Evolutionary conservation across 2,113 vertebrate genomes (phyloP).

Genomic region (Calyptomena viridis): DNA sequence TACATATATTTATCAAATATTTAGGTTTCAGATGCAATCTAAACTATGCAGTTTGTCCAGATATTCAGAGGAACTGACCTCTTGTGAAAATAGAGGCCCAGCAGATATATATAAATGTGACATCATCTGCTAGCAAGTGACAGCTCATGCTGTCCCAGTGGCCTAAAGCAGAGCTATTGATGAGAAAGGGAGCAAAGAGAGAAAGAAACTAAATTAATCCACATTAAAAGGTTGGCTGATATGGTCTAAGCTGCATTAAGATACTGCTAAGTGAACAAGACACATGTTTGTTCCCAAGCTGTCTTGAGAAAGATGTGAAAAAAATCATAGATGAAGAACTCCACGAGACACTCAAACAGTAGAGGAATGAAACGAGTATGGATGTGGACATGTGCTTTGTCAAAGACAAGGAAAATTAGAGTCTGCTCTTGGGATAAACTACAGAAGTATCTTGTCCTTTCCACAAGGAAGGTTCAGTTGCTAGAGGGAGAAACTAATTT

Average conservation of each 20-base stretch:
- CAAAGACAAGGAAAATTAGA: background rate
- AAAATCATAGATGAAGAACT: background rate
- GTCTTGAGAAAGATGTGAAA: background rate
- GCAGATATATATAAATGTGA: background rate
- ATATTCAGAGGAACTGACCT: background rate
- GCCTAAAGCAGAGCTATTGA: background rate
- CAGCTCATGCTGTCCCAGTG: background rate
- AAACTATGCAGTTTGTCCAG: background rate
- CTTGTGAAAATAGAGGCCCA: background rate
- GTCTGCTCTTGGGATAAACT: background rate
- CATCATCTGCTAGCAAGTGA: background rate
- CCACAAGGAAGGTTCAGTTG: background rate
- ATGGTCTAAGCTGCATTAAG: background rate
- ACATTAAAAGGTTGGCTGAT: background rate
- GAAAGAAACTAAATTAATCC: background rate
- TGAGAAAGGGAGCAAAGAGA: background rate
- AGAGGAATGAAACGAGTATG: background rate
- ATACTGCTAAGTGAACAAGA: background rate
- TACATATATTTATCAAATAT: background rate
- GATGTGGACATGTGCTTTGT: background rate
- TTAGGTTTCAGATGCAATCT: background rate
- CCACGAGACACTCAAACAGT: background rate
- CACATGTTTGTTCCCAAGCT: background rate
- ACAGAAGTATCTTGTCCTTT: background rate
- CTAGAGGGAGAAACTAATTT: background rate